Evolutionary conservation across 2,888 invertebrate genomes (phyloP), one percentile per base, ranked within the genome.

Genomic region (Argyra leucocephala): DNA sequence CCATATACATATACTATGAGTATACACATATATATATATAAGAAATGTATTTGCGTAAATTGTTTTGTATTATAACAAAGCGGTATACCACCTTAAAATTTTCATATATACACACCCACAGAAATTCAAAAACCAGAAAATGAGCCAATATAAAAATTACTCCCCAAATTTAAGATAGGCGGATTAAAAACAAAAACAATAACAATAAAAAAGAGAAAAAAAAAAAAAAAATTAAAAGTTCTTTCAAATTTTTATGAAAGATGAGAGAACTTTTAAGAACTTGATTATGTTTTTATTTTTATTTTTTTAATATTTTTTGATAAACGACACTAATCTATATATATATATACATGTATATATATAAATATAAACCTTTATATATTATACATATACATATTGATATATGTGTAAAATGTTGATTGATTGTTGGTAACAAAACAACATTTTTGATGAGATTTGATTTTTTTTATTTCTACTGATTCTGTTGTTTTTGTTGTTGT

Each of bases 341-440:
- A n/a, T 48, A n/a, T 18, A 48, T 48, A 18, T 48, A n/a, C n/a
- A 48, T 48, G 18, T 48, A 18, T 18, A 48, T 48, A 12, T 18
- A 15, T 48, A 48, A 18, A n/a, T 48, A n/a, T n/a, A n/a, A n/a
- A n/a, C n/a, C n/a, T n/a, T n/a, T n/a, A n/a, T n/a, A n/a, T n/a
- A n/a, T n/a, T n/a, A n/a, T n/a, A n/a, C n/a, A n/a, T n/a, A n/a
- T n/a, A n/a, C n/a, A n/a, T 15, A 37, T 48, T 6, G n/a, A 48
- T 48, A 18, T 48, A 18, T 6, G 2, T 18, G 48, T 48, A 48
- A 5, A 18, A 18, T 1, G 48, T 48, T 15, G 48, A 48, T 48
- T 48, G 48, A 48, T 48, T 48, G 48, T 15, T 48, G 48, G 48
- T 48, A 48, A 48, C 48, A n/a, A 48, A 48, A 48, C n/a, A 48